phyloP scores from a whole-genome alignment of 2,888 invertebrate species.

The Erpobdella octoculata region DNA sequence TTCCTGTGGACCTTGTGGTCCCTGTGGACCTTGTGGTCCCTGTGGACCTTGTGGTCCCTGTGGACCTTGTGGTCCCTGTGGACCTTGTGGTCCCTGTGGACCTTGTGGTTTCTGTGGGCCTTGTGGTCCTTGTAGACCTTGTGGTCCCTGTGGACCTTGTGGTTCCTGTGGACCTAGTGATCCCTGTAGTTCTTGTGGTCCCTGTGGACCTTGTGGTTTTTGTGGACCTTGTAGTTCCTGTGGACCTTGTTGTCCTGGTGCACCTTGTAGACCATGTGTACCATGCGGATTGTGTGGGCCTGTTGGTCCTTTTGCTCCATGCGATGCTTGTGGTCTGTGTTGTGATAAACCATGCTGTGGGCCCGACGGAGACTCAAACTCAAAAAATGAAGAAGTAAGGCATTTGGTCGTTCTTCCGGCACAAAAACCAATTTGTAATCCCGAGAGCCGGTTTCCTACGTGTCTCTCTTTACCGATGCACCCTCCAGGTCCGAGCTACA shows the following conservation, averaged over 20 bases:
- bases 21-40: no score
- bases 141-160: background rate
- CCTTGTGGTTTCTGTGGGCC: no score
- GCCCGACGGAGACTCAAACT: background rate
- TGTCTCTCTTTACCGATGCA: background rate
- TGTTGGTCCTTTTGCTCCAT: background rate
- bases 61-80: no score
- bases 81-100: no score
- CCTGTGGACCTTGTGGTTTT: background rate
- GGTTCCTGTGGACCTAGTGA: background rate
- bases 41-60: no score
- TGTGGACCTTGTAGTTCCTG: background rate
- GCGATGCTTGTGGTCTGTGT: background rate
- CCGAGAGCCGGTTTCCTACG: background rate
- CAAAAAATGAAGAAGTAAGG: background rate
- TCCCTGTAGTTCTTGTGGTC: background rate
- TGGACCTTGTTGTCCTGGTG: background rate
- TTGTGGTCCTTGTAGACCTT: no score
- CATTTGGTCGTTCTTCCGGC: background rate
- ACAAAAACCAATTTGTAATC: constrained; percentile 1
- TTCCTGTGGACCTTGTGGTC: no score
- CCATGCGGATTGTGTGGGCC: background rate
- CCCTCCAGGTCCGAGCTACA: background rate
- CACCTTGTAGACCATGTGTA: background rate
- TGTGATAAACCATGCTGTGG: background rate